phyloP scores from a whole-genome alignment of 2,888 invertebrate genomes.

The Drosophila hamatofila region DNA sequence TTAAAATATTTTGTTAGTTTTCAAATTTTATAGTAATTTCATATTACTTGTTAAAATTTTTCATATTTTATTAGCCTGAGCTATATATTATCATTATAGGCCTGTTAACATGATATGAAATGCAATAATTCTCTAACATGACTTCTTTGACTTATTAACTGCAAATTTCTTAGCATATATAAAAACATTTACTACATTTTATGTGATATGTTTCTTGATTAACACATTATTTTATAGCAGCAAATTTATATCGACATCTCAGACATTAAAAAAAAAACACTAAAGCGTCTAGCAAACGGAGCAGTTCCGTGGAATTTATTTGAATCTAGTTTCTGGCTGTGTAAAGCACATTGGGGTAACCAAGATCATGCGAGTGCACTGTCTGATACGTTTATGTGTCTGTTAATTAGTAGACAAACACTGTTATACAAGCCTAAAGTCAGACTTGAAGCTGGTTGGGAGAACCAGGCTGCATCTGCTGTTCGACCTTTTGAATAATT shows the following conservation, averaged over 20 bases:
- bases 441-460: conserved; percentile 4
- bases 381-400: background rate
- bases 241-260: background rate
- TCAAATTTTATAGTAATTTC: too few species aligned
- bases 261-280: background rate
- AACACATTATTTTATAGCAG: conserved; percentile 5
- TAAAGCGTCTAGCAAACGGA: background rate
- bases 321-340: conserved; percentile 2
- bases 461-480: conserved; percentile 26
- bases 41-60: too few species aligned
- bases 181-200: background rate
- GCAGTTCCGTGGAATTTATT: background rate
- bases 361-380: conserved; percentile 1
- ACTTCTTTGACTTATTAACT: background rate
- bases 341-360: background rate
- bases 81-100: too few species aligned
- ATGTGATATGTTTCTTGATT: conserved; percentile 4
- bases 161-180: background rate
- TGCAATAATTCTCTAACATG: background rate
- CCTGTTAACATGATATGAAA: background rate
- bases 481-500: conserved; percentile 62
- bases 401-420: conserved; percentile 10
- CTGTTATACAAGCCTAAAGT: conserved; percentile 7
- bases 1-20: too few species aligned
- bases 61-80: too few species aligned